Evolutionary conservation across 2,888 invertebrate species (phyloP), one percentile per base, ranked within the genome.

Genomic region (Torymus aiolomorphi): DNA sequence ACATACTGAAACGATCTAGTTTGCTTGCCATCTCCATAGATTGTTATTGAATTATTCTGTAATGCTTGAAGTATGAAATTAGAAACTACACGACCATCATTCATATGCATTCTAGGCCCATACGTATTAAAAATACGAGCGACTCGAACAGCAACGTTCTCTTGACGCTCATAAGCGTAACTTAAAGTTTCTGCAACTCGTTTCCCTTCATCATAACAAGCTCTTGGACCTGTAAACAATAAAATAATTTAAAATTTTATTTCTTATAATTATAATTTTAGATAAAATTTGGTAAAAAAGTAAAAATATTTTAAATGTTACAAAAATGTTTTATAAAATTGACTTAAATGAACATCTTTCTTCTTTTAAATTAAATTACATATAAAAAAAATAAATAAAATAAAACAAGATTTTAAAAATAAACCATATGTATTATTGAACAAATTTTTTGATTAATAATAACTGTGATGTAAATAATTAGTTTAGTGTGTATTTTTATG

Each of bases 191-290:
- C 99, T 0, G 99, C 96, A 0, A 99, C 98, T 74, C 99, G 93
- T 91, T 99, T 99, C n/a, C 98, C 99, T 92, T 99, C 99, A 89
- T 99, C 99, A 88, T 99, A 99, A 91, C 99, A 99, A 0, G 99
- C 97, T 78, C 99, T 92, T 0, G 97, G 97, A 1, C 97, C 96
- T 95, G 86, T 87, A 90, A 81, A 81, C 51, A 75, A 76, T 70
- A n/a, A 14, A 59, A 18, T 24, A 52, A 51, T n/a, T 18, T 70
- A 18, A 31, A 14, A 67, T 42, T 13, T 63, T 70, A 59, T 59
- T 59, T 14, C 8, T 72, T 8, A 56, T 57, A 14, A 12, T 11
- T 14, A 62, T 24, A 1, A 24, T 13, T 62, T 62, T 31, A 31
- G 8, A 31, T 31, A 31, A 8, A 31, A 31, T 31, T 31, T 31